Percentiles rank a stretch among this genome's conserved stretches.
Conservation (phyloP, 2,797 vertebrate genomes). For the Corythornis leucogaster region DNA sequence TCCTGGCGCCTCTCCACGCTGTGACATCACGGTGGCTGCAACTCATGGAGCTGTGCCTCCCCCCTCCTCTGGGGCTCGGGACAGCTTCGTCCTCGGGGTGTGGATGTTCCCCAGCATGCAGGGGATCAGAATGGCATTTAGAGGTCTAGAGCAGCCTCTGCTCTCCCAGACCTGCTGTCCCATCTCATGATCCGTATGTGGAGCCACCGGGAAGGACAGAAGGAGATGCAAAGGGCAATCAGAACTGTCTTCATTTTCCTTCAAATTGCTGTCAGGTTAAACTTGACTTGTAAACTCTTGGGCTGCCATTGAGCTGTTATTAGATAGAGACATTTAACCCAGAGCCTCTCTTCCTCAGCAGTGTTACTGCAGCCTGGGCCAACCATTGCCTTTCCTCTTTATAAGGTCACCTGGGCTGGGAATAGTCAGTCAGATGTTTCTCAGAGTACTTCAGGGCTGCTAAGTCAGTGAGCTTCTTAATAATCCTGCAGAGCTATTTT, state of each 20-base stretch:
- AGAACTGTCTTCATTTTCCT: background rate
- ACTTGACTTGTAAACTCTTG: background rate
- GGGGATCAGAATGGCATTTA: background rate
- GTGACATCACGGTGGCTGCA: slow-evolving; percentile 36
- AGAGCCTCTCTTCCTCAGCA: background rate
- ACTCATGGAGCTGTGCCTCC: background rate
- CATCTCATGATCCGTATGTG: fast-evolving
- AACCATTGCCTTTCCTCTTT: background rate
- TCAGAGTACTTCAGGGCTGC: background rate
- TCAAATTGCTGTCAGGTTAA: background rate
- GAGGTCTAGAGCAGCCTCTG: background rate
- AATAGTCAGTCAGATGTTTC: background rate
- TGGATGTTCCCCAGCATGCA: background rate
- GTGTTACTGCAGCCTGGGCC: background rate
- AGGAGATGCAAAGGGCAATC: background rate
- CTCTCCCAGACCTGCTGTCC: background rate
- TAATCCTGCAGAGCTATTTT: background rate
- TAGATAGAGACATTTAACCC: background rate
- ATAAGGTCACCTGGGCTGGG: background rate
- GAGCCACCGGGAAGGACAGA: background rate
- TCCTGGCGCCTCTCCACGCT: background rate
- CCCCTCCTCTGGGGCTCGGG: background rate
- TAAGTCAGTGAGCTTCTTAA: background rate
- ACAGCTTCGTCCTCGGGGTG: background rate
- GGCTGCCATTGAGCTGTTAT: background rate